phyloP scores from a whole-genome alignment of 2,797 vertebrate species.

The Periparus ater region DNA sequence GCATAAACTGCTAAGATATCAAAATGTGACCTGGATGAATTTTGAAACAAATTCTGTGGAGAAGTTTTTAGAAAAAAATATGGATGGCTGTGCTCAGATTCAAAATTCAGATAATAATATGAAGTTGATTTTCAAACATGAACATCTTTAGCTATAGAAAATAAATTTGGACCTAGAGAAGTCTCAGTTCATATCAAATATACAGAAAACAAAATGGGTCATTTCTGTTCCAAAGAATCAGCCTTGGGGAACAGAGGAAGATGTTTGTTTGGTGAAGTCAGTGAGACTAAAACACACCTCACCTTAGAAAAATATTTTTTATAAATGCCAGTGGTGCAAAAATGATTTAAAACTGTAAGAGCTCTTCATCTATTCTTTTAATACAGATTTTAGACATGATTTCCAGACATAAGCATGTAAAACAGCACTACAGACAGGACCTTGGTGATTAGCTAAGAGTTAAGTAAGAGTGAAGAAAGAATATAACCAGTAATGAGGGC shows the following conservation, averaged over 20 bases:
- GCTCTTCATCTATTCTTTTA: not conserved
- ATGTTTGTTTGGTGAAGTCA: not conserved
- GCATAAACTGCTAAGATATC: not conserved
- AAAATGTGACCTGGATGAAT: not conserved
- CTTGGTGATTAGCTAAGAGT: not conserved
- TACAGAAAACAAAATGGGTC: not conserved
- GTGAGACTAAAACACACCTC: not conserved
- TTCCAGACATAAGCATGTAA: not conserved
- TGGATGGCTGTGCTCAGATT: not conserved
- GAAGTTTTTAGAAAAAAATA: not conserved
- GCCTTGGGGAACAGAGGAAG: not conserved
- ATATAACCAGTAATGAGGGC: not conserved
- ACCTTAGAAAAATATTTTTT: not conserved
- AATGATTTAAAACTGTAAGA: not conserved
- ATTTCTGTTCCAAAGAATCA: not conserved
- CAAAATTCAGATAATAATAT: not conserved
- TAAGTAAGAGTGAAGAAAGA: not conserved
- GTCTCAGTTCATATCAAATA: not conserved
- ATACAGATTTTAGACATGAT: not conserved
- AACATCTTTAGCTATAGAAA: not conserved
- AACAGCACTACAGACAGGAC: not conserved
- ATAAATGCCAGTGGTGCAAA: not conserved
- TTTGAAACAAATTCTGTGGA: not conserved
- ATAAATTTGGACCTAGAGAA: not conserved
- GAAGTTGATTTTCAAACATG: not conserved